Base-by-base conservation (phyloP, 2,797 vertebrate genomes). In the Phalanger gymnotis region DNA sequence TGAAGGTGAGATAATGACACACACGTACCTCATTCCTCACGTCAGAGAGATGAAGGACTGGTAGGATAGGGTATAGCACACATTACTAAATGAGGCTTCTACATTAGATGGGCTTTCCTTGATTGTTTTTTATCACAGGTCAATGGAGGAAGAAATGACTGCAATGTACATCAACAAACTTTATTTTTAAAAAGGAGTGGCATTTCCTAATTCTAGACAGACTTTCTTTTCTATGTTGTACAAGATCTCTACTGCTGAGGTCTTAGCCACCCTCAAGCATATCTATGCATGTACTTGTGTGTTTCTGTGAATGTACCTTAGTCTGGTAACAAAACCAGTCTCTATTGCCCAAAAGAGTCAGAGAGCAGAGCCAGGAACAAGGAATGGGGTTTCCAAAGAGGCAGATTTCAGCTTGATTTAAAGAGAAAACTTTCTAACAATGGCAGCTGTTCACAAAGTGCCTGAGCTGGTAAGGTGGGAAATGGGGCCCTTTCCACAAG, bases 271-370 rank as follows among this genome's bases (percentile, higher is more conserved):
- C 81, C 57, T 93, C 92, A 2, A 0, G 30, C 14, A 10, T 27
- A 51, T 93, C 90, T 66, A 56, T 25, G 14, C 22, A 53, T 12
- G 61, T 87, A 40, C 57, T n/a, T 61, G 16, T 61, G 53, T 58
- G 58, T 66, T 13, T 40, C 91, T 91, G 1, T 90, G 16, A 31
- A 30, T 25, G n/a, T 58, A 22, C 4, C 73, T 30, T 51, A 92
- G 54, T 93, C 91, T 57, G 81, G n/a, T 81, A 90, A 95, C 31
- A 87, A 91, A 87, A 30, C 22, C 54, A n/a, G 14, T 40, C 22
- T 81, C 55, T 92, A 91, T 95, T 54, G 90, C 13, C 55, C 90
- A 81, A 58, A 90, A 92, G 61, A 31, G 51, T 52, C n/a, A 89
- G 93, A 52, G 1, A 40, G 40, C 6, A 81, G n/a, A 47, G 16